These are phyloP conservation scores for Melanerpes formicivorus DNA, from an alignment of 2,113 vertebrate species.

Conservation along the genomic window DNA sequence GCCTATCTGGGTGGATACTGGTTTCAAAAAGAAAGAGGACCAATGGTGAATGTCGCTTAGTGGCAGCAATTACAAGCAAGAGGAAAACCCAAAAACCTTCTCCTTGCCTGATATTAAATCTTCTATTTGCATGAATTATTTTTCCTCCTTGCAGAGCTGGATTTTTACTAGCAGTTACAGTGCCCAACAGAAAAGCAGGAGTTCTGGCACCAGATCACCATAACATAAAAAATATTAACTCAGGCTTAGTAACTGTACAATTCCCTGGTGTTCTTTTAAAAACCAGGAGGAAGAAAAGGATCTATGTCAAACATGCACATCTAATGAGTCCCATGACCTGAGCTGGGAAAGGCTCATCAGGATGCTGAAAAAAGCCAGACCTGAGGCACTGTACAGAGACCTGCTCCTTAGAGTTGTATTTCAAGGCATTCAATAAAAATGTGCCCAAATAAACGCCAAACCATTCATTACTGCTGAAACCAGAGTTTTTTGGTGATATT, in stretches of 20 bases:
- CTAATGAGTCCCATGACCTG: slow-evolving; percentile 42
- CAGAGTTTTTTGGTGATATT: background rate
- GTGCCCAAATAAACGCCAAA: background rate
- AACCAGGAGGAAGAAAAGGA: slow-evolving; percentile 23
- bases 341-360: slow-evolving; percentile 10
- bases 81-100: background rate
- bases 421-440: background rate
- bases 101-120: slow-evolving; percentile 26
- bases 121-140: background rate
- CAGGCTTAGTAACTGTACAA: slow-evolving; percentile 39
- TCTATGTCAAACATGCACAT: slow-evolving; percentile 29
- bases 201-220: slow-evolving; percentile 11
- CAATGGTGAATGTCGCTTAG: background rate
- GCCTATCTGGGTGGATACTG: background rate
- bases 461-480: background rate
- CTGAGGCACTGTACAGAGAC: background rate
- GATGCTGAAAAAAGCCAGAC: slow-evolving; percentile 29
- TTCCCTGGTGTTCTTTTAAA: slow-evolving; percentile 63
- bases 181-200: slow-evolving; percentile 37
- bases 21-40: slow-evolving; percentile 1
- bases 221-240: slow-evolving; percentile 56
- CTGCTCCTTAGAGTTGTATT: background rate
- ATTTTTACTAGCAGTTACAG: slow-evolving; percentile 28
- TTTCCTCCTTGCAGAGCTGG: background rate
- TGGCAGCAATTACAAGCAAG: background rate